These are phyloP conservation scores for Enteromius argenteus DNA, from an alignment of 2,797 vertebrate genomes.

Conservation along the genomic window DNA sequence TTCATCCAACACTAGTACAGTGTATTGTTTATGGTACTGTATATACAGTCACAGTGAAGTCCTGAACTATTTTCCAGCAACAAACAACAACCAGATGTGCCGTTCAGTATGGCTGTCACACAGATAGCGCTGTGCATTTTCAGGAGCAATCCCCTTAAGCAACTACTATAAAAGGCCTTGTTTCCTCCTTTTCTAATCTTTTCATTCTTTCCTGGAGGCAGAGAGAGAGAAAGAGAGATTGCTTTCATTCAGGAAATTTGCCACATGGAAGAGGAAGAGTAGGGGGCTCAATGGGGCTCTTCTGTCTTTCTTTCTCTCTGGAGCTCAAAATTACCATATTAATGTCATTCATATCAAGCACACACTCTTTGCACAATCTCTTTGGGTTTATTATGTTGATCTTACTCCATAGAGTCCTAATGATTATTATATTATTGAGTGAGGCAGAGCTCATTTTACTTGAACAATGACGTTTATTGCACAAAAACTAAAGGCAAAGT, in stretches of 20 bases:
- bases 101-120: constrained; percentile 44
- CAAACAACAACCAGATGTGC: constrained; percentile 58
- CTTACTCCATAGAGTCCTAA: not conserved
- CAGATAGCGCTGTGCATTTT: constrained; percentile 42
- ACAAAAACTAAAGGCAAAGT: not conserved
- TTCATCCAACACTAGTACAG: not conserved
- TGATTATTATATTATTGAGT: not conserved
- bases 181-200: constrained; percentile 49
- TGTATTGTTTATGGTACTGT: not conserved
- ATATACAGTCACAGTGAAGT: constrained; percentile 14
- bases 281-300: constrained; percentile 41
- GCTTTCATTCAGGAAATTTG: constrained; percentile 61
- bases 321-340: constrained; percentile 6
- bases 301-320: constrained; percentile 15
- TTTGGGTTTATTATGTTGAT: constrained; percentile 8
- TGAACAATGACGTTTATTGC: not conserved
- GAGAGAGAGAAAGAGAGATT: constrained; percentile 27
- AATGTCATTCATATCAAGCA: constrained; percentile 23
- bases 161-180: constrained; percentile 36
- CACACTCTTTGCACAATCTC: not conserved
- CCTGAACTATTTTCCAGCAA: constrained; percentile 24
- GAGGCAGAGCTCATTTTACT: not conserved
- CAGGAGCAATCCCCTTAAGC: constrained; percentile 35
- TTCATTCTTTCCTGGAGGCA: constrained; percentile 61
- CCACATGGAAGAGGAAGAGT: constrained; percentile 57